Evolutionary conservation across 2,113 vertebrate genomes (phyloP).

Genomic region (Actenoides lindsayi): DNA sequence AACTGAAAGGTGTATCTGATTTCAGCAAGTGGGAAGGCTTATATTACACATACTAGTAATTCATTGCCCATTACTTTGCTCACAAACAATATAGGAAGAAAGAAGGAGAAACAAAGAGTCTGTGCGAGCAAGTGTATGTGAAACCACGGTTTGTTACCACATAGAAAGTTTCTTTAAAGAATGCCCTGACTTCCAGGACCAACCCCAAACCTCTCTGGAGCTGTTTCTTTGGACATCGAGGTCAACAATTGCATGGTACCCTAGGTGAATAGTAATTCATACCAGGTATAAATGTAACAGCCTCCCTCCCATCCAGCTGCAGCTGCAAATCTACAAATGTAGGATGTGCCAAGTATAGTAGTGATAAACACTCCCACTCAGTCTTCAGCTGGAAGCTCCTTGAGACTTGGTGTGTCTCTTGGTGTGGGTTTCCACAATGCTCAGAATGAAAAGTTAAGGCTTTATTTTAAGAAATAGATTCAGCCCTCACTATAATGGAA

Average conservation of each 20-base stretch:
- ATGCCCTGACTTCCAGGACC: neutral
- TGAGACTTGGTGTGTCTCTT: neutral
- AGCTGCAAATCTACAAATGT: neutral
- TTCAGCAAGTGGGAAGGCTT: neutral
- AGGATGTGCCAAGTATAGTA: neutral
- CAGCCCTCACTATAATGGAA: neutral
- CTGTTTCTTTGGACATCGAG: neutral
- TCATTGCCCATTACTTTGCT: neutral
- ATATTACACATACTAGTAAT: neutral
- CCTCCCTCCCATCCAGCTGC: neutral
- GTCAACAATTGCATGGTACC: neutral
- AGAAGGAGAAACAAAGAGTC: neutral
- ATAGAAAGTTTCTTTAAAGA: neutral
- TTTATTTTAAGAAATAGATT: neutral
- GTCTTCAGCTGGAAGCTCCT: neutral
- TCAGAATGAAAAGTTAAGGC: neutral
- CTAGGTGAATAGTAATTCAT: neutral
- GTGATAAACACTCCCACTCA: neutral
- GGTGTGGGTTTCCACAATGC: neutral
- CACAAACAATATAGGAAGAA: neutral
- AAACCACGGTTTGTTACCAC: neutral
- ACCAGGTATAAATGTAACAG: neutral
- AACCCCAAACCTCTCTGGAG: neutral
- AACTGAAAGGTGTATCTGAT: slow-evolving; percentile 5
- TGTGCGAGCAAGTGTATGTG: neutral